Evolutionary conservation across 2,113 vertebrate genomes (phyloP), one percentile per base, ranked within the genome.

Genomic region (Daphoenositta chrysoptera): DNA sequence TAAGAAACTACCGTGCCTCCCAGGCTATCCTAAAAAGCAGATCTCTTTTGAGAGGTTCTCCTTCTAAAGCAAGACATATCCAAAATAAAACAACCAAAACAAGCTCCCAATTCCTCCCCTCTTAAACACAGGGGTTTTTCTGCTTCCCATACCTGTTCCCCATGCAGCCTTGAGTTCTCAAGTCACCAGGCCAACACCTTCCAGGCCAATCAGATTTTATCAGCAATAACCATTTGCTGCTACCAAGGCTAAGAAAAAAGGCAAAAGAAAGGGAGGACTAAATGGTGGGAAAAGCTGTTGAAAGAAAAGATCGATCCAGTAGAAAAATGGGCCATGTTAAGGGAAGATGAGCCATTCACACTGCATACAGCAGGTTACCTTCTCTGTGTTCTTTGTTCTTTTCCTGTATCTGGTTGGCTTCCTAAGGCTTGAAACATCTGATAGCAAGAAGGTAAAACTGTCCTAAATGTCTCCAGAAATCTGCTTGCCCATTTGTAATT

Each of bases 381-480:
- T 83, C 40, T 31, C 61, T 68, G 10, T 56, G 9, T 71, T 51
- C 56, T 87, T 75, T 73, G 58, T 44, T n/a, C n/a, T 79, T 68
- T 64, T 35, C 23, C 58, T 81, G 1, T 39, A 57, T 31, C 47
- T 90, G 60, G 20, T 53, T 87, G 53, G 27, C 42, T 91, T 96
- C 84, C 73, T 82, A 87, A 93, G 53, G 61, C 89, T 94, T 83
- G 57, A 96, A 40, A 31, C 39, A 77, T 84, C 83, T 78, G 75
- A 83, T 42, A 84, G 30, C 20, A 71, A 60, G 57, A 97, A 69
- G 45, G 79, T 91, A 97, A 95, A 93, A 95, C 88, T 95, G 80
- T 89, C 90, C 85, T 94, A 95, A 95, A 91, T 57, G 83, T 90
- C 88, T 97, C 77, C 80, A 97, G 91, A 96, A 96, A 96, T 83